Conservation (phyloP, 2,797 vertebrate species). For the Poecilia gillii region DNA sequence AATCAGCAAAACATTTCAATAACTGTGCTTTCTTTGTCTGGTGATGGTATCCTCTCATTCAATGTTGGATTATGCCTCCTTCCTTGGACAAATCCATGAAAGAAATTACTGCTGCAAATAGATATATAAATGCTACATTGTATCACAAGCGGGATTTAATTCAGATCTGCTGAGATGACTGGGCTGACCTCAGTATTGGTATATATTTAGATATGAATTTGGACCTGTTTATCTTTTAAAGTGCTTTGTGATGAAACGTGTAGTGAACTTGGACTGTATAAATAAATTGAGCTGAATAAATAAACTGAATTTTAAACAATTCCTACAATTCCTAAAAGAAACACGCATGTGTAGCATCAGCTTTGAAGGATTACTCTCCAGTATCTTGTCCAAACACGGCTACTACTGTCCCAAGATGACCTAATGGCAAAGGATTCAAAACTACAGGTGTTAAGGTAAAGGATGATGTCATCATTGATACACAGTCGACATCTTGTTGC, state of each 20-base stretch:
- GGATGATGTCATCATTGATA: not conserved
- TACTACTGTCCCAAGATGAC: not conserved
- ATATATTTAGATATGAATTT: not conserved
- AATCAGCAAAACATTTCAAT: not conserved
- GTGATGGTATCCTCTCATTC: not conserved
- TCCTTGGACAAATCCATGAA: not conserved
- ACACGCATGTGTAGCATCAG: not conserved
- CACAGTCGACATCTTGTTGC: not conserved
- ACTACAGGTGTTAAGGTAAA: not conserved
- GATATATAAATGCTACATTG: not conserved
- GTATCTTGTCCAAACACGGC: slow-evolving; percentile 1
- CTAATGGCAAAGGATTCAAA: not conserved
- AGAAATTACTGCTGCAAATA: not conserved
- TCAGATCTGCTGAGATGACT: not conserved
- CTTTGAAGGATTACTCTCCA: not conserved
- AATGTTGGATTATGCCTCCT: not conserved
- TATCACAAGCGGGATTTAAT: not conserved
- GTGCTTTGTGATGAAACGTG: not conserved
- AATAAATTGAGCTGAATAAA: not conserved
- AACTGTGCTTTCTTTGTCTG: not conserved
- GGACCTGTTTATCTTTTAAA: not conserved
- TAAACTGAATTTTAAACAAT: not conserved
- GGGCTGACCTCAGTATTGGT: not conserved
- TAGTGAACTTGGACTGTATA: not conserved
- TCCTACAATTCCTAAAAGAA: not conserved